Evolutionary conservation across 2,888 invertebrate species (phyloP), one percentile per base, ranked within the genome.

Genomic region (Chloroclysta siterata): DNA sequence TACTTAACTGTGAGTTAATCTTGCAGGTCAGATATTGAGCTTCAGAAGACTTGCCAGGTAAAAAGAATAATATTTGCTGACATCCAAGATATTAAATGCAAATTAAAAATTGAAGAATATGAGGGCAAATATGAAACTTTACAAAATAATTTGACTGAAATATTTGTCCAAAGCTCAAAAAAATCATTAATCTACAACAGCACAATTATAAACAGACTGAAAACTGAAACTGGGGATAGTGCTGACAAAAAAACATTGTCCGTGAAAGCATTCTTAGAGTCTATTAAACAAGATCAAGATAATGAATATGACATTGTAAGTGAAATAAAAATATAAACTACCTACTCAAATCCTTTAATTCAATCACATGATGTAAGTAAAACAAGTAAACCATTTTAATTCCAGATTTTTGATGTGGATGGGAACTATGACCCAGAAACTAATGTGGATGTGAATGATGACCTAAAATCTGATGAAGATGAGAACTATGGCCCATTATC

Each of bases 41-140:
- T 87, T 39, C 76, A 75, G 65, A 70, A 78, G 66, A 68, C 64
- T 36, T 59, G 62, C n/a, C 74, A 70, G 48, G 13, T 70, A 5
- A 87, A 81, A 56, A 75, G 72, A 65, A 74, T 86, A 7, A 68
- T 66, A 51, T 88, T 88, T 65, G 74, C 76, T 60, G 80, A 82
- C 53, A 71, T 88, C 47, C 54, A 75, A 63, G 88, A 88, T 33
- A 70, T 87, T 0, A 82, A 83, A 79, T 65, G 81, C 14, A 64
- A 78, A 66, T 63, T 79, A 63, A 70, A 77, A 70, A 65, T 76
- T 8, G 36, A 48, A 15, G 65, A 70, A n/a, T 61, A 61, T 11
- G 64, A 75, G 28, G 65, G 53, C 22, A 75, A 76, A 60, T 70
- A 71, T 14, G 36, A 39, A 62, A 47, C 4, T 59, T 54, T 56